Evolutionary conservation across 2,888 invertebrate species (phyloP), one percentile per base, ranked within the genome.

Genomic region (Amaurobius ferox): DNA sequence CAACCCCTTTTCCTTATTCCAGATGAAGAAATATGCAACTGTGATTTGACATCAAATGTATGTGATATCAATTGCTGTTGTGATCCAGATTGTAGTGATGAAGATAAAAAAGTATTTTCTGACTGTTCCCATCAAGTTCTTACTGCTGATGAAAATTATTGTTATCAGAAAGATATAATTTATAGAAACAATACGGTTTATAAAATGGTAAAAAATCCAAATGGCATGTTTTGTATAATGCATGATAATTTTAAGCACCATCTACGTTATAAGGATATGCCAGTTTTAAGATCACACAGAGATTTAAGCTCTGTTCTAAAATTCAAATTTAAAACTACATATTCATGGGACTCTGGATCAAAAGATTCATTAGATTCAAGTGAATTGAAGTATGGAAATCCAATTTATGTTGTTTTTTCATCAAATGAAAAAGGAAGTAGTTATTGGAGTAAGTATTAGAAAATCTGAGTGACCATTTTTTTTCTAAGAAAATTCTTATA

Each of bases 51-150:
- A 23, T 92, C 28, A n/a, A 55, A 92, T 89, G 92, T 92, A 44
- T 97, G 97, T 91, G 96, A 97, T 91, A 93, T 96, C 74, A 95
- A 96, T 91, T 97, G 96, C 90, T 96, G 96, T 90, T 97, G 97
- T 91, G 96, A 97, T 91, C 90, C 90, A 67, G 95, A 96, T 89
- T 97, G 96, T 90, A 92, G 93, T 11, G 91, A 92, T 30, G 91
- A 92, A 73, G 94, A 96, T 89, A 92, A 92, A 81, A 90, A 91
- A 80, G 92, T 93, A 1, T 95, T 96, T 91, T 92, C 93, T 23
- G 90, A 92, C 83, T 96, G 96, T 90, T 90, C 91, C 71, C 79
- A 80, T 5, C 72, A 83, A 32, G 70, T 74, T 0, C 11, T 68
- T 19, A 67, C 40, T 61, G 32, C 87, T 61, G 89, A 90, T 85